Base-by-base conservation (phyloP, 2,797 vertebrate species). In the Lates japonicus region DNA sequence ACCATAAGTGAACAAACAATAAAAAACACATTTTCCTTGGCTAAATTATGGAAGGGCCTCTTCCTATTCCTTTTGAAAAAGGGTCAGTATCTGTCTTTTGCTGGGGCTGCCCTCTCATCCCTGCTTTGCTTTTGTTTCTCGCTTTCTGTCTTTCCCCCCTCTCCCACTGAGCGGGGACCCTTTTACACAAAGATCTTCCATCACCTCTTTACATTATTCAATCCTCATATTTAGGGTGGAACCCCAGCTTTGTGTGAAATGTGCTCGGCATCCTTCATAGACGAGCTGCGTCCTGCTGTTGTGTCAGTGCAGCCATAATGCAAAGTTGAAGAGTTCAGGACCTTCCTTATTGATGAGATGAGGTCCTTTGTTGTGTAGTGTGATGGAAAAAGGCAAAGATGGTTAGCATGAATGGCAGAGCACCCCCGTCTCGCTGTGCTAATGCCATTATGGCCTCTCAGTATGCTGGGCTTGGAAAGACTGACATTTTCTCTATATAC, bases 281-380 rank as follows among this genome's bases (percentile, higher is more conserved):
- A 65, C 8, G 37, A 65, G 83, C 80, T 3, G 79, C 87, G 80
- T 91, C 91, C 90, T 87, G 84, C 90, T 91, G 87, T 72, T 82
- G 83, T 89, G 87, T 93, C 88, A 90, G 79, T 79, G 80, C 84
- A 69, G 79, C 82, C 84, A 89, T 92, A 90, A 95, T 92, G 90
- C 87, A 85, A 75, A 93, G 93, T 93, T 94, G 91, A 93, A 92
- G 90, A 93, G 94, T 94, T 94, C 92, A 94, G 86, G 87, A 93
- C 91, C 92, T 91, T 90, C 87, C 79, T 92, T 93, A 92, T 92
- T 91, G 92, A 91, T 85, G 88, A 90, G 89, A 87, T 74, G 88
- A 82, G 82, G 31, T 59, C 79, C 80, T 91, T 93, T 93, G 90
- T 94, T 88, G 88, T 78, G 80, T 65, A 22, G 87, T 12, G 86